Percentiles rank a stretch among this genome's conserved stretches.
These are phyloP conservation scores for Ormyrus rosae DNA, from an alignment of 2,888 invertebrate species.

Conservation along the genomic window DNA sequence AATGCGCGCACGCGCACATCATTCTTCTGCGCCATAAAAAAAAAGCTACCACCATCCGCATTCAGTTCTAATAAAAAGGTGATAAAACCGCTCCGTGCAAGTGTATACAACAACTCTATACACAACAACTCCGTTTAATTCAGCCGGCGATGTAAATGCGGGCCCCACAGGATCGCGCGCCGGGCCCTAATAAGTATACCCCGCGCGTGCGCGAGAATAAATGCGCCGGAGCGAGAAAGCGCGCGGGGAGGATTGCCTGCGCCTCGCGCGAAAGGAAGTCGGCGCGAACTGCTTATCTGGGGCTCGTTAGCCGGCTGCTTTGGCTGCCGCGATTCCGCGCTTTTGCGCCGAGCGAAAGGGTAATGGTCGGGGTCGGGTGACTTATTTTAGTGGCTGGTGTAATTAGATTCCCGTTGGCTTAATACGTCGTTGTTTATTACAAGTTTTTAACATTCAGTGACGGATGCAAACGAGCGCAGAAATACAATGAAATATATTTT, in stretches of 20 bases:
- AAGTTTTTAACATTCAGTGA: too few relatives aligned
- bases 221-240: background rate
- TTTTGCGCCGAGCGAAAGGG: background rate
- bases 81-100: background rate
- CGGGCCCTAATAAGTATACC: background rate
- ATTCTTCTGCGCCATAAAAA: background rate
- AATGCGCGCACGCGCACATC: background rate
- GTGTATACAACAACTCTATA: too few relatives aligned
- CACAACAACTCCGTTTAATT: too few relatives aligned
- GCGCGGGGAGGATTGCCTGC: slow-evolving; percentile 9
- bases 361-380: too few relatives aligned
- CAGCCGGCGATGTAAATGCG: slow-evolving; percentile 7
- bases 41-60: slow-evolving; percentile 3
- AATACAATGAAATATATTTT: too few relatives aligned
- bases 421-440: too few relatives aligned
- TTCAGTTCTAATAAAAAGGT: background rate
- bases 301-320: slow-evolving; percentile 31
- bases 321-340: slow-evolving; percentile 5
- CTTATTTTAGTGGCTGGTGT: too few relatives aligned
- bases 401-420: too few relatives aligned
- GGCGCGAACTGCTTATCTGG: slow-evolving; percentile 41
- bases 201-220: background rate
- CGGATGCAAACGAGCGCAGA: too few relatives aligned
- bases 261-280: background rate
- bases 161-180: slow-evolving; percentile 13